Evolutionary conservation across 2,797 vertebrate genomes (phyloP).

Genomic region (Iguana delicatissima): DNA sequence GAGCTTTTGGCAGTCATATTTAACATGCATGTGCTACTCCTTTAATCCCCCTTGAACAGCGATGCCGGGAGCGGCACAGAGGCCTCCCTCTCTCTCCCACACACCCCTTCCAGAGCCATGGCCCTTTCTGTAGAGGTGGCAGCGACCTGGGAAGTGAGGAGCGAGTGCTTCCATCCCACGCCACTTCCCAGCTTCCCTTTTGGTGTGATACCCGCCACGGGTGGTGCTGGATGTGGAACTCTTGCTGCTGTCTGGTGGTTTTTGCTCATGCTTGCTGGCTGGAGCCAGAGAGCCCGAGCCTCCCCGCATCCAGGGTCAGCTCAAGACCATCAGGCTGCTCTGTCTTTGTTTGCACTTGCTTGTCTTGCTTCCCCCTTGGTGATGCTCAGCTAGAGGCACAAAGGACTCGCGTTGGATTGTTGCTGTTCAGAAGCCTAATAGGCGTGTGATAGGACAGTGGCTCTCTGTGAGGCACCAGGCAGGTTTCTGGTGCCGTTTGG

Average conservation of each 20-base stretch:
- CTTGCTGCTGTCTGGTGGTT: neutral
- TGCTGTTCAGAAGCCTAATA: too few species aligned
- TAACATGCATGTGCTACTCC: neutral
- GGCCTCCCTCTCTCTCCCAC: neutral
- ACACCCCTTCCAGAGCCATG: too few species aligned
- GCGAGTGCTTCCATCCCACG: too few species aligned
- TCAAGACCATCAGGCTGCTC: neutral
- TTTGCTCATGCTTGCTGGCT: slow-evolving; percentile 15
- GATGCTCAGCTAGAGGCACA: neutral
- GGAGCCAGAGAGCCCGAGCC: neutral
- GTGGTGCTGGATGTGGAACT: neutral
- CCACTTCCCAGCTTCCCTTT: neutral
- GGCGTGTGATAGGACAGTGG: neutral
- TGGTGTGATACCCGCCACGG: neutral
- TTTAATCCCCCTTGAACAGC: neutral
- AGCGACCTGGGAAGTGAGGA: neutral
- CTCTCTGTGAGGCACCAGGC: neutral
- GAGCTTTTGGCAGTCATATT: neutral
- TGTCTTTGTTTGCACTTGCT: neutral
- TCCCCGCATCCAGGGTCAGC: neutral
- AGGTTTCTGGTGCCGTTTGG: neutral
- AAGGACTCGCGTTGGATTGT: neutral
- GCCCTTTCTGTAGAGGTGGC: too few species aligned
- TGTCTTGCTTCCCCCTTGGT: neutral
- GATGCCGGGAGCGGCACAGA: neutral